phyloP scores from a whole-genome alignment of 2,797 vertebrate species.

The Spea hammondii region DNA sequence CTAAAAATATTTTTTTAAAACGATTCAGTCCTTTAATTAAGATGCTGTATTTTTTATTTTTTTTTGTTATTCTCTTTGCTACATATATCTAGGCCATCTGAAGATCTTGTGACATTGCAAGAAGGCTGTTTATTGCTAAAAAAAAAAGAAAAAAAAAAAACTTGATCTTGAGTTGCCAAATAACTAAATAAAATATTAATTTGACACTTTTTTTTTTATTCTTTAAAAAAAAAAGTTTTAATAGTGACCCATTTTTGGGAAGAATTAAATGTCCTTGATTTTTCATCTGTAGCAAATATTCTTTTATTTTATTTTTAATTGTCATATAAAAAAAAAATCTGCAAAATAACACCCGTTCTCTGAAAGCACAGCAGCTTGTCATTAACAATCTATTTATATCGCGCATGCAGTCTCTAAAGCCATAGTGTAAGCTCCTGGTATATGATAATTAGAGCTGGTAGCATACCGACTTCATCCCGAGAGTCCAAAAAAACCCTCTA shows the following conservation, averaged over 20 bases:
- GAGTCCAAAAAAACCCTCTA: constrained; percentile 62
- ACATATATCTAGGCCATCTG: not conserved
- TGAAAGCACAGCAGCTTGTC: constrained; percentile 59
- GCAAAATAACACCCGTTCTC: constrained; percentile 58
- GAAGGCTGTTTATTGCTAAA: not conserved
- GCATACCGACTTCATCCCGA: constrained; percentile 57
- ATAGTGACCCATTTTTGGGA: not conserved
- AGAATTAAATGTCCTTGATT: not conserved
- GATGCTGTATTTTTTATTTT: not conserved
- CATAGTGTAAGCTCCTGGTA: constrained; percentile 59
- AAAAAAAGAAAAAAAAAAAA: not conserved
- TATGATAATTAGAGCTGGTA: constrained; percentile 64
- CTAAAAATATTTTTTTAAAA: no score
- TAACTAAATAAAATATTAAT: not conserved
- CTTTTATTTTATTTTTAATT: constrained; percentile 39
- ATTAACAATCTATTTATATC: constrained; percentile 67
- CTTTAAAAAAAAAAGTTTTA: constrained; percentile 11
- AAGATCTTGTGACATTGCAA: not conserved
- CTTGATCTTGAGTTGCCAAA: not conserved
- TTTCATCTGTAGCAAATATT: constrained; percentile 48
- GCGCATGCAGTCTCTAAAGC: constrained; percentile 58
- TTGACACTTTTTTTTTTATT: not conserved
- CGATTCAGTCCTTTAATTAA: no score
- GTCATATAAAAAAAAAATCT: constrained; percentile 59
- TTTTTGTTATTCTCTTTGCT: not conserved